Conservation (phyloP, 2,113 vertebrate species). For the Tachycineta bicolor region DNA sequence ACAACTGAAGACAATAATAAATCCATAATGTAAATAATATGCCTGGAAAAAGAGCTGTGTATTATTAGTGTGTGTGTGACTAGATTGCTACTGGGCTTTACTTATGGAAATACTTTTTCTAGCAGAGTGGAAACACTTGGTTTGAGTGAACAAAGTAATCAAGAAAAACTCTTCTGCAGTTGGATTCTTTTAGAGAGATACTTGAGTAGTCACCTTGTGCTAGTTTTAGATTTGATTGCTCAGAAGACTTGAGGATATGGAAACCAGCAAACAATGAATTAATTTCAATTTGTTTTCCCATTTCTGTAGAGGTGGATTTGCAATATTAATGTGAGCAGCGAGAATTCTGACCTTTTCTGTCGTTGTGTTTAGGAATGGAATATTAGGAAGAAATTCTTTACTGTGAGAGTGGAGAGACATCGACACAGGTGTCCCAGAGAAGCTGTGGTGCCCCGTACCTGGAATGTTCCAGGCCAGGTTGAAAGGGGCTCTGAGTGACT, state of each 20-base stretch:
- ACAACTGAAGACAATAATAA: conserved; percentile 73
- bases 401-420: not conserved
- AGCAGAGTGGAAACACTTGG: not conserved
- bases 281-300: not conserved
- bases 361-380: not conserved
- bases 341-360: not conserved
- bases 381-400: not conserved
- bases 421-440: not conserved
- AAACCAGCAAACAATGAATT: conserved; percentile 4
- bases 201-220: conserved; percentile 6
- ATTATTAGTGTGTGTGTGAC: conserved; percentile 22
- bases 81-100: not conserved
- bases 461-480: not conserved
- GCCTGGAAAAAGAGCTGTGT: conserved; percentile 1
- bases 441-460: not conserved
- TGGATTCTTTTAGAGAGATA: not conserved
- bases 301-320: not conserved
- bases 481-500: not conserved
- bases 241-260: not conserved
- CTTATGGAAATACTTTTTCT: not conserved
- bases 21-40: conserved; percentile 73
- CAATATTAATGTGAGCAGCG: not conserved
- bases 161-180: not conserved
- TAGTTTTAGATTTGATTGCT: not conserved
- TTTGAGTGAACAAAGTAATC: not conserved